These are phyloP conservation scores for Apocrypta bakeri DNA, from an alignment of 1,140 invertebrate species.

Conservation along the genomic window DNA sequence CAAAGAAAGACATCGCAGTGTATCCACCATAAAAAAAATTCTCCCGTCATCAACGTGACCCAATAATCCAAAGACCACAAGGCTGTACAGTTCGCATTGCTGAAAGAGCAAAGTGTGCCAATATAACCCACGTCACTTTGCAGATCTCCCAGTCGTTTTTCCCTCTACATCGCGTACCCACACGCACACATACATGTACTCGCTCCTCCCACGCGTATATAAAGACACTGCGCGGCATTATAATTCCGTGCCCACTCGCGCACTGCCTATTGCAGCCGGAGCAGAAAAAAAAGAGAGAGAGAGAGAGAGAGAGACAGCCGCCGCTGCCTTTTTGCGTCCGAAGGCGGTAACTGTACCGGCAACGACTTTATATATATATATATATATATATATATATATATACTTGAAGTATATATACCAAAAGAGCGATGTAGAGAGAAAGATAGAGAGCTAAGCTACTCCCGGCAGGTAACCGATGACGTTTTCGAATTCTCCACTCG, in stretches of 20 bases:
- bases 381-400: too few relatives aligned
- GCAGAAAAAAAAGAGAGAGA: background rate
- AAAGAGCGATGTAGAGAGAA: background rate
- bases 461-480: conserved; percentile 25
- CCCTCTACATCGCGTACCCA: background rate
- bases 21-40: too few relatives aligned
- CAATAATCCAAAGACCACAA: background rate
- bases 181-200: too few relatives aligned
- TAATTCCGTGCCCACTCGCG: conserved; percentile 14
- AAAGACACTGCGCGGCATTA: conserved; percentile 1
- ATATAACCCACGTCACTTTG: background rate
- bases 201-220: background rate
- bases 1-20: too few relatives aligned
- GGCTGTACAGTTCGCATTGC: background rate
- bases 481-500: conserved; percentile 34
- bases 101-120: background rate
- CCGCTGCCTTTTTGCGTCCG: background rate
- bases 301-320: background rate
- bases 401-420: background rate
- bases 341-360: conserved; percentile 21
- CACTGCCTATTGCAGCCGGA: background rate
- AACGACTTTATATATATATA: background rate
- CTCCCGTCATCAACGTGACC: background rate
- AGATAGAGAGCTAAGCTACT: background rate
- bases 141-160: background rate